Conservation (phyloP, 2,113 vertebrate genomes). For the Psophia crepitans region DNA sequence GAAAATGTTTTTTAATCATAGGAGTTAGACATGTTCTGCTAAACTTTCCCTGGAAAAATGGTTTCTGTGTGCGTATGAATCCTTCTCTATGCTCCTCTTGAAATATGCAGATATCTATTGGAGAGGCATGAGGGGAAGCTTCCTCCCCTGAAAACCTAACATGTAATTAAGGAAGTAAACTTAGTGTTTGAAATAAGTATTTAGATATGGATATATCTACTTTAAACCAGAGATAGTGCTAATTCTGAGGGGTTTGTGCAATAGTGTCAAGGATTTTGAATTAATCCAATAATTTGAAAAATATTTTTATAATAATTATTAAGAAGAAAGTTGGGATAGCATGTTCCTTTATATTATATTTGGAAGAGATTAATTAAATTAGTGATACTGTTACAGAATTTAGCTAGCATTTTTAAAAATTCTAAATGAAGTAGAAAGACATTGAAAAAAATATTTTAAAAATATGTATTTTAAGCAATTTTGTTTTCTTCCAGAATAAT, state of each 20-base stretch:
- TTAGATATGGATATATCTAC: neutral
- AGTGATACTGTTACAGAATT: constrained; percentile 33
- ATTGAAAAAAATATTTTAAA: constrained; percentile 48
- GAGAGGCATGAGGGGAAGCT: neutral
- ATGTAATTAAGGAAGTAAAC: neutral
- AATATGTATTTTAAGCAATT: constrained; percentile 31
- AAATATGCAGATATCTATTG: neutral
- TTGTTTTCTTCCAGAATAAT: constrained; percentile 10
- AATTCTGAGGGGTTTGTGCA: neutral
- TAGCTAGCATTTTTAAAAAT: constrained; percentile 48
- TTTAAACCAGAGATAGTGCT: neutral
- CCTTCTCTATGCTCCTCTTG: fast-evolving
- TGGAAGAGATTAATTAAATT: constrained; percentile 46
- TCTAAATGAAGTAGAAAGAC: constrained; percentile 43
- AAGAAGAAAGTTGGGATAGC: neutral
- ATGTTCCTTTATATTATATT: neutral
- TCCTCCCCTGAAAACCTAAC: neutral
- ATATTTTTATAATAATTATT: constrained; percentile 6
- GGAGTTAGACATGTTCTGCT: neutral
- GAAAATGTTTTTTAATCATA: neutral
- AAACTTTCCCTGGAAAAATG: neutral
- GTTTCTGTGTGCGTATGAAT: fast-evolving
- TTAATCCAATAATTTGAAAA: neutral
- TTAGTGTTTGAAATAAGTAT: neutral
- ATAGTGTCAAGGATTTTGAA: neutral